Evolutionary conservation across 2,888 invertebrate species (phyloP).

Genomic region (Helobdella robusta): DNA sequence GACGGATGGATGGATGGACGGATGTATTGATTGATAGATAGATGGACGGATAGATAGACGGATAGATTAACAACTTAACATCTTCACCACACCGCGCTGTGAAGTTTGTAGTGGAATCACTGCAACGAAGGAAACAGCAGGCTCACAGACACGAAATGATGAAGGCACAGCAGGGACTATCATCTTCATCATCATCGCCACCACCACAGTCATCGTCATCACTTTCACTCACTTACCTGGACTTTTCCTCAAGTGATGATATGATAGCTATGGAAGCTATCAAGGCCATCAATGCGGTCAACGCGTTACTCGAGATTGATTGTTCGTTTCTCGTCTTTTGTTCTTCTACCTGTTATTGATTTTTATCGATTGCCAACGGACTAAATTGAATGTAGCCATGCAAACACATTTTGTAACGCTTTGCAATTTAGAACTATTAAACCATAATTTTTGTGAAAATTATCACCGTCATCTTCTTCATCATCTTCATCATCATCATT

Average conservation of each 20-base stretch:
- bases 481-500: not conserved
- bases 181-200: not conserved
- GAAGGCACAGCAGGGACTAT: not conserved
- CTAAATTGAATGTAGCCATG: no score
- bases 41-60: no score
- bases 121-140: conserved; percentile 6
- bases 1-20: no score
- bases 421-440: not conserved
- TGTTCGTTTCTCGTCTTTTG: not conserved
- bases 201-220: no score
- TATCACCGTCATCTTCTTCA: not conserved
- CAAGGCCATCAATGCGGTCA: conserved; percentile 12
- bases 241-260: conserved; percentile 17
- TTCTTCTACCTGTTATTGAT: not conserved
- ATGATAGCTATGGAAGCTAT: conserved; percentile 6
- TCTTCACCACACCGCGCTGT: not conserved
- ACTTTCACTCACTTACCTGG: not conserved
- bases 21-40: no score
- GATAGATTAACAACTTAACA: not conserved
- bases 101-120: conserved; percentile 13
- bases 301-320: conserved; percentile 7
- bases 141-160: not conserved
- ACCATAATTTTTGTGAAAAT: not conserved
- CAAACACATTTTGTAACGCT: not conserved
- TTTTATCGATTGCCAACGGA: no score